These are phyloP conservation scores for Bruchidius siliquastri DNA, from an alignment of 2,888 invertebrate genomes.

Conservation along the genomic window DNA sequence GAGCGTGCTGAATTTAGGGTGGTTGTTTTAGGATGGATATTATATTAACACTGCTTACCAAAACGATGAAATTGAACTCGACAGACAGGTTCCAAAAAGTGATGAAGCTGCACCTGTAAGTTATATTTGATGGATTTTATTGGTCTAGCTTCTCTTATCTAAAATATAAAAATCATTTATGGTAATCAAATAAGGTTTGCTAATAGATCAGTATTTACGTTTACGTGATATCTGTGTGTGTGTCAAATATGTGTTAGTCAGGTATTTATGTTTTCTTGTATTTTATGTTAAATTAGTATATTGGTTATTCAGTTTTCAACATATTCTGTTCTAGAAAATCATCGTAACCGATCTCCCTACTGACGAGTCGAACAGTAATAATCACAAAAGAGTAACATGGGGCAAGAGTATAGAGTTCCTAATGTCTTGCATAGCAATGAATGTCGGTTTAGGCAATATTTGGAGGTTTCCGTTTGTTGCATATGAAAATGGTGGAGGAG, in stretches of 20 bases:
- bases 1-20: background rate
- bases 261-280: background rate
- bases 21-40: background rate
- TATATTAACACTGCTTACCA: background rate
- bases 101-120: background rate
- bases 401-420: constrained; percentile 59
- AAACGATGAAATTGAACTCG: background rate
- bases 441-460: constrained; percentile 63
- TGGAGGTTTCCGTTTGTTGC: constrained; percentile 65
- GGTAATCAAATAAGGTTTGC: too few species aligned
- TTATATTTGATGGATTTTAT: too few species aligned
- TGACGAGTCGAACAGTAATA: constrained; percentile 1
- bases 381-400: constrained; percentile 49
- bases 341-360: background rate
- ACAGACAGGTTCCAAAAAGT: background rate
- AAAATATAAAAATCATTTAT: too few species aligned
- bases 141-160: too few species aligned
- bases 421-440: constrained; percentile 60
- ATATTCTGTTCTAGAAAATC: background rate
- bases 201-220: too few species aligned
- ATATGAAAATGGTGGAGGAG: constrained; percentile 63
- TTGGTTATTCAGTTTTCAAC: too few species aligned
- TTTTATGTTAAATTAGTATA: too few species aligned
- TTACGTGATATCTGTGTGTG: too few species aligned
- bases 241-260: too few species aligned